Evolutionary conservation across 2,888 invertebrate species (phyloP).

Genomic region (Argyresthia albistria): DNA sequence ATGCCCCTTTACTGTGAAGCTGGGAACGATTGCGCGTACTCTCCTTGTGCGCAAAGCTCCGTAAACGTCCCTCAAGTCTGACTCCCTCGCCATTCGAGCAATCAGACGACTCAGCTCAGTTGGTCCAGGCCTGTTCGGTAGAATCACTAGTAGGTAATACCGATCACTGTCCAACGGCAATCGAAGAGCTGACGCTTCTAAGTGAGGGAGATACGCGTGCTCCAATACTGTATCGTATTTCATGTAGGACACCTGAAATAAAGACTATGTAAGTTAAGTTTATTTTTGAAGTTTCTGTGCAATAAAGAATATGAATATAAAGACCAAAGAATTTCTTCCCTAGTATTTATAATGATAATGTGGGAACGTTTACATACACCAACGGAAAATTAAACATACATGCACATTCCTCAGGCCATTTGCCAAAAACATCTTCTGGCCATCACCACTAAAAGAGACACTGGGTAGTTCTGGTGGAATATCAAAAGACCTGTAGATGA

Average conservation of each 20-base stretch:
- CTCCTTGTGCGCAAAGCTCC: slow-evolving; percentile 78
- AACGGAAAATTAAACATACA: slow-evolving; percentile 24
- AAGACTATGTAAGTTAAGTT: neutral
- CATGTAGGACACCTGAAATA: slow-evolving; percentile 75
- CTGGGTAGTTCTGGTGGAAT: slow-evolving; percentile 32
- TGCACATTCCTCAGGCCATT: slow-evolving; percentile 56
- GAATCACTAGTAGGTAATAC: slow-evolving; percentile 82
- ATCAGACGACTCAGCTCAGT: slow-evolving; percentile 76
- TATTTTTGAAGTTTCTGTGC: no score
- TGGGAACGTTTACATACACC: neutral
- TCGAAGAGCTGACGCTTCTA: slow-evolving; percentile 81
- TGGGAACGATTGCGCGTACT: slow-evolving; percentile 84
- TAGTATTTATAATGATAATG: neutral
- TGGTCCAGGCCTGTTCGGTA: slow-evolving; percentile 76
- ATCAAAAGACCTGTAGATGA: slow-evolving; percentile 47
- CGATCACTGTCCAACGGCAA: slow-evolving; percentile 85
- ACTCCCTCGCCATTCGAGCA: slow-evolving; percentile 73
- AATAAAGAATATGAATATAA: neutral
- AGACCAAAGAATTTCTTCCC: neutral
- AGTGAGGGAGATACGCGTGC: slow-evolving; percentile 79
- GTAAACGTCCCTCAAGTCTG: slow-evolving; percentile 77
- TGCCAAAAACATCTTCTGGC: slow-evolving; percentile 46
- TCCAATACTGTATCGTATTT: slow-evolving; percentile 84
- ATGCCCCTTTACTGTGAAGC: slow-evolving; percentile 84
- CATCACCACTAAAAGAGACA: slow-evolving; percentile 27